Evolutionary conservation across 2,888 invertebrate species (phyloP).

Genomic region (Xylota sylvarum): DNA sequence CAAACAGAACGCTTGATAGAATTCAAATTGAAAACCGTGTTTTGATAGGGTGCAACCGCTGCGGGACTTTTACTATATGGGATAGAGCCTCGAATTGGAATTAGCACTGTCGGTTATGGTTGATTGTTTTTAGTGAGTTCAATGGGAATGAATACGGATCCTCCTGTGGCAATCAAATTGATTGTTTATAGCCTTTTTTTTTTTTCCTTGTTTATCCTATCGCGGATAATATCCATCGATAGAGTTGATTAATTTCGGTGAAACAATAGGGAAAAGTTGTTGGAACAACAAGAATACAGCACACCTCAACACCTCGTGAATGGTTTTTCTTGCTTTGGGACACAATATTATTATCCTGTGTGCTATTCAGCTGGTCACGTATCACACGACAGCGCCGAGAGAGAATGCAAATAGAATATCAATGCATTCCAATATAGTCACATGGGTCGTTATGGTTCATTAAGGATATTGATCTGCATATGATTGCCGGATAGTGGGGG

Average conservation of each 20-base stretch:
- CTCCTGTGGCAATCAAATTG: slow-evolving; percentile 67
- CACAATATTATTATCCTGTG: slow-evolving; percentile 49
- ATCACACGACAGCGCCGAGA: slow-evolving; percentile 9
- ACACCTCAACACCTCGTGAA: slow-evolving; percentile 57
- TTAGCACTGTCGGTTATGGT: slow-evolving; percentile 58
- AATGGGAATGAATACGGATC: slow-evolving; percentile 43
- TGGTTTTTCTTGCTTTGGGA: slow-evolving; percentile 17
- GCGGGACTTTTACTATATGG: neutral
- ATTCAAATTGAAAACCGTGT: slow-evolving; percentile 72
- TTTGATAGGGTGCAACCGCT: slow-evolving; percentile 57
- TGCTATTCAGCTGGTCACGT: slow-evolving; percentile 60
- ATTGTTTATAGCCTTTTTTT: slow-evolving; percentile 64
- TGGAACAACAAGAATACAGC: slow-evolving; percentile 50
- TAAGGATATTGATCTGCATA: slow-evolving; percentile 73
- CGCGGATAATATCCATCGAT: slow-evolving; percentile 19
- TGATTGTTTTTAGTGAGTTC: slow-evolving; percentile 57
- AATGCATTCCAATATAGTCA: slow-evolving; percentile 69
- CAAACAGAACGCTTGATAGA: slow-evolving; percentile 36
- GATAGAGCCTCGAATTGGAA: slow-evolving; percentile 42
- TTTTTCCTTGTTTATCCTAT: neutral
- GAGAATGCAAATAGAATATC: slow-evolving; percentile 67
- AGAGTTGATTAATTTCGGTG: slow-evolving; percentile 70
- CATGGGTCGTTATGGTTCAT: slow-evolving; percentile 72
- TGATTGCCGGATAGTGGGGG: slow-evolving; percentile 41
- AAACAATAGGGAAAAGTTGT: slow-evolving; percentile 50